Base-by-base conservation (phyloP, 2,797 vertebrate species). In the Phataginus tricuspis region DNA sequence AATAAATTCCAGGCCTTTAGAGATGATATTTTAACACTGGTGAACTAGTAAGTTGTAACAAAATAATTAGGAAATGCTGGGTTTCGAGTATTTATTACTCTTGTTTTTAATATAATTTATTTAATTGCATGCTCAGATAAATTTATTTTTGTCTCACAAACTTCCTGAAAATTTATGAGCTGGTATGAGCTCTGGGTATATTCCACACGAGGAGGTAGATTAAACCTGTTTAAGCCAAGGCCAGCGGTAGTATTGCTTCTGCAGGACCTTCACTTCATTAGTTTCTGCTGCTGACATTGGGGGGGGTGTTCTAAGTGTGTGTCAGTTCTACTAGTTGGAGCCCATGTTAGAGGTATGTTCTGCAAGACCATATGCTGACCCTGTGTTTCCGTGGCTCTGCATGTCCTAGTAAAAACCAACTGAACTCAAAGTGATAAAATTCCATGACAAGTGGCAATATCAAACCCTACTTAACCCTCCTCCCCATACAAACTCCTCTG, bases 71-170 rank as follows among this genome's bases (percentile, higher is more conserved):
- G 4, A 93, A 86, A 55, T 88, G 9, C 69, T 63, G 37, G 25
- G 29, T 71, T 91, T 88, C 29, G 25, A 55, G 29, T 85, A 55
- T 78, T 57, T 92, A 83, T 79, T 72, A 74, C 27, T 37, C 77
- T 79, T 93, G 59, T 75, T 89, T 87, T 96, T 49, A 85, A 74
- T 72, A 83, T 45, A 59, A 94, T 51, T 90, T 86, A 10, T 45
- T 45, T 10, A 45, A 45, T 45, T 45, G 45, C 45, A 45, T 45
- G 10, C 45, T 45, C 45, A 45, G 45, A 10, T 45, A 45, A 45
- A 45, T 45, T 45, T 45, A 45, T 45, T 10, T 45, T 45, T 45
- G 53, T n/a, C 37, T 95, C 39, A 75, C 3, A 77, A 7, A 59
- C 34, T 75, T 86, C 39, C 75, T 75, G 3, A 71, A 94, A 53